Conservation (phyloP, 2,113 vertebrate species). For the Menura novaehollandiae region DNA sequence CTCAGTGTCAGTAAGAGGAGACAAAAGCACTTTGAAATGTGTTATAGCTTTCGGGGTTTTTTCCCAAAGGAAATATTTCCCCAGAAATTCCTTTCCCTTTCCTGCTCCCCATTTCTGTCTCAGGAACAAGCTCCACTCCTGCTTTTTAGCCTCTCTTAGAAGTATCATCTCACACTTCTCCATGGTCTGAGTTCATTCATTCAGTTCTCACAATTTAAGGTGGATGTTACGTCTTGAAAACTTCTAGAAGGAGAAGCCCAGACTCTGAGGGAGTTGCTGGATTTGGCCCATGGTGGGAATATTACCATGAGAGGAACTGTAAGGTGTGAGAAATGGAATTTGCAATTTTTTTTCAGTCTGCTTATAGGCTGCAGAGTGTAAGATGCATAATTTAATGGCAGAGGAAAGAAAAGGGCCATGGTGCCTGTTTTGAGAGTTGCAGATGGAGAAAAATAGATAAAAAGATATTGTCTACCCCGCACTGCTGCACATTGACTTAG, state of each 20-base stretch:
- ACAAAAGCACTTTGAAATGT: background rate
- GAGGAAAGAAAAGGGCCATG: background rate
- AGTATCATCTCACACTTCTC: background rate
- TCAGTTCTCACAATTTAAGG: background rate
- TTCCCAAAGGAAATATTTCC: background rate
- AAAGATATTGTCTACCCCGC: background rate
- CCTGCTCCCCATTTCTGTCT: background rate
- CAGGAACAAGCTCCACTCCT: background rate
- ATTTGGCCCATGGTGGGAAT: background rate
- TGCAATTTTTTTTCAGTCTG: background rate
- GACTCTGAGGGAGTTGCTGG: background rate
- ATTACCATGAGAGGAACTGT: background rate
- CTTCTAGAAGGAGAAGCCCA: background rate
- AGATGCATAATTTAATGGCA: background rate
- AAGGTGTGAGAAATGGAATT: background rate
- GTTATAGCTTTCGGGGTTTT: fast-evolving
- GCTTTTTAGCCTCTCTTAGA: background rate
- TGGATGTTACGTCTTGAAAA: background rate
- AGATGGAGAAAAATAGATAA: background rate
- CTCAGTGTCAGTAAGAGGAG: background rate
- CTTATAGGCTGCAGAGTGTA: background rate
- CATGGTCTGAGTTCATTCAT: background rate
- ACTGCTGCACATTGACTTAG: background rate
- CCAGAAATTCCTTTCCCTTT: background rate
- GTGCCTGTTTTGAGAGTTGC: background rate